Conservation (phyloP, 2,797 vertebrate genomes). For the Diplodus puntazzo region DNA sequence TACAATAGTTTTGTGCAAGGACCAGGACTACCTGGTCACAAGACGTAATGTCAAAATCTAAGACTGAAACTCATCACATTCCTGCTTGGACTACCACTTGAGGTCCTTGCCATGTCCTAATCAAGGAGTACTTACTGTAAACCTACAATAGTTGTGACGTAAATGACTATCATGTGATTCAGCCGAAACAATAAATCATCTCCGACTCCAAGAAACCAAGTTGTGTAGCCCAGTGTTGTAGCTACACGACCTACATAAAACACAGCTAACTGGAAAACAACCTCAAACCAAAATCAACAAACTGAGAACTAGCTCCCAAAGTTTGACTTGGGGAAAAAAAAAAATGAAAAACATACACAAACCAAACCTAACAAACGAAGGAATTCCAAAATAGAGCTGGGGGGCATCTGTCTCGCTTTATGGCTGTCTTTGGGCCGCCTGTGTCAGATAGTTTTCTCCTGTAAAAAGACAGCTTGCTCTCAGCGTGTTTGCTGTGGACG, state of each 20-base stretch:
- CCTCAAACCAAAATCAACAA: conserved; percentile 43
- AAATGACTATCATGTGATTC: neutral
- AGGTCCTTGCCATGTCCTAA: too few species aligned
- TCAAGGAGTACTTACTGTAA: neutral
- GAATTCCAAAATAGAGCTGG: conserved; percentile 40
- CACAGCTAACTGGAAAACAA: conserved; percentile 24
- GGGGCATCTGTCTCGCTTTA: conserved; percentile 53
- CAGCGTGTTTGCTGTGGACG: conserved; percentile 65
- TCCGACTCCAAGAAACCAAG: neutral
- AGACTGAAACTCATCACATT: neutral
- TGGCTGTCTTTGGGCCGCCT: conserved; percentile 68
- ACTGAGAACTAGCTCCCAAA: conserved; percentile 45
- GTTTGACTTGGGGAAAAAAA: conserved; percentile 20
- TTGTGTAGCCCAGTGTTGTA: neutral
- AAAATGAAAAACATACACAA: conserved; percentile 42
- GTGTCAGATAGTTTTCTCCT: conserved; percentile 63
- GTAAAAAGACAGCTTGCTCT: conserved; percentile 66
- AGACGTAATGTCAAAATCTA: neutral
- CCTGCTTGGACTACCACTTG: neutral
- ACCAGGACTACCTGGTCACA: neutral
- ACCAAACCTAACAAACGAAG: conserved; percentile 50
- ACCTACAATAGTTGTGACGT: neutral
- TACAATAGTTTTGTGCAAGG: neutral
- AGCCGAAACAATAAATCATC: neutral
- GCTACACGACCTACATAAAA: conserved; percentile 16